Percentiles rank a stretch among this genome's conserved stretches.
Conservation (phyloP, 2,888 invertebrate genomes). For the Lasioglossum pauxillum region DNA sequence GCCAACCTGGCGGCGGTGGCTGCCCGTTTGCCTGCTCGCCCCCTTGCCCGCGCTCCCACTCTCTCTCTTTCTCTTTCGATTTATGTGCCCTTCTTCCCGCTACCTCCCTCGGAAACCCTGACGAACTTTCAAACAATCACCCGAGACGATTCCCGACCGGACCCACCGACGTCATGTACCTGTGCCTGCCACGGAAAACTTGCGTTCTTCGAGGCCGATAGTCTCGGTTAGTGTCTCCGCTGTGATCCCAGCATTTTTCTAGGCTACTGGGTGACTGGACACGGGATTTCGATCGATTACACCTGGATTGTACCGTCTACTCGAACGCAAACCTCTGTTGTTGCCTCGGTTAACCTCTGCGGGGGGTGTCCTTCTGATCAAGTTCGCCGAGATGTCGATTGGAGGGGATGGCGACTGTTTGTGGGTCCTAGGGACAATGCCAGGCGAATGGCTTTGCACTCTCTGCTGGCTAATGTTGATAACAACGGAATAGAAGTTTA, state of each 20-base stretch:
- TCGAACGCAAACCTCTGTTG: not conserved
- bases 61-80: not conserved
- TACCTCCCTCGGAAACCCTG: conserved; percentile 9
- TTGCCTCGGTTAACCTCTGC: not conserved
- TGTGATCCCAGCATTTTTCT: not conserved
- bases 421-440: not conserved
- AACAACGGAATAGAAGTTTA: not conserved
- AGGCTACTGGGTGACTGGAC: conserved; percentile 11
- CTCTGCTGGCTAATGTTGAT: not conserved
- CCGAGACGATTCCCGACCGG: conserved; percentile 37
- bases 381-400: not conserved
- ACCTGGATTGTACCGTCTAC: not conserved
- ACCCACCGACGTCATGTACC: conserved; percentile 19
- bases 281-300: not conserved
- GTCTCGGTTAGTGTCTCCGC: not conserved
- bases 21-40: not conserved
- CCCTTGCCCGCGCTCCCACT: not conserved
- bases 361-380: not conserved
- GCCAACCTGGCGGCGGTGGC: no score
- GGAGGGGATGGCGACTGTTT: not conserved
- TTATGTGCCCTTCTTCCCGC: not conserved
- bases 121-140: conserved; percentile 59
- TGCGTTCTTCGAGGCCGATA: not conserved
- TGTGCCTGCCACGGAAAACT: conserved; percentile 34
- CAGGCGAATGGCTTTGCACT: not conserved